phyloP scores from a whole-genome alignment of 2,113 vertebrate species.

The Daubentonia madagascariensis region DNA sequence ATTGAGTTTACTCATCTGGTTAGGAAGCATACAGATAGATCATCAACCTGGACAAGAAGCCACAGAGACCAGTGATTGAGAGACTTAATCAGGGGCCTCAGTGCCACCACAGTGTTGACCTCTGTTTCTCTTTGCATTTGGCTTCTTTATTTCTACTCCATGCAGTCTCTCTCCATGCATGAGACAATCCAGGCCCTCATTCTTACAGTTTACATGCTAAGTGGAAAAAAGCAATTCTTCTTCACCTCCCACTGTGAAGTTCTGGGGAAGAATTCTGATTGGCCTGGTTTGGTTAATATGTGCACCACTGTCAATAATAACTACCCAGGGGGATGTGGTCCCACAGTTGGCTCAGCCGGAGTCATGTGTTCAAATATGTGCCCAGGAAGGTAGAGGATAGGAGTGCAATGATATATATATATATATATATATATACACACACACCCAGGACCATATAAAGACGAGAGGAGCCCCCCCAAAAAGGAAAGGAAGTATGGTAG shows the following conservation, averaged over 20 bases:
- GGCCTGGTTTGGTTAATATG: background rate
- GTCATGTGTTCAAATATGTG: background rate
- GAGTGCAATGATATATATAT: background rate
- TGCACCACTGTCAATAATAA: background rate
- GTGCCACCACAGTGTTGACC: background rate
- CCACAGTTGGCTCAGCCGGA: background rate
- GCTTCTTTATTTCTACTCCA: background rate
- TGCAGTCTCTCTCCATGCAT: background rate
- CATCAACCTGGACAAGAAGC: slow-evolving; percentile 1
- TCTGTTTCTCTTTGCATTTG: background rate
- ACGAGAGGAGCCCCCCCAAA: background rate
- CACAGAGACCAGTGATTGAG: background rate
- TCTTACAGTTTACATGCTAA: background rate
- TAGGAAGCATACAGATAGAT: background rate
- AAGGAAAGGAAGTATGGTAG: background rate
- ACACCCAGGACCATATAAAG: background rate
- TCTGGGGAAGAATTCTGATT: background rate
- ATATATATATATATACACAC: too few relatives aligned
- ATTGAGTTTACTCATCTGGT: background rate
- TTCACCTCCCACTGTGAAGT: background rate
- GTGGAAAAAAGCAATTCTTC: background rate
- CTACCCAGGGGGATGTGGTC: background rate
- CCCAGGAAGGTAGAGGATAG: background rate
- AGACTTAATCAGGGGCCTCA: background rate
- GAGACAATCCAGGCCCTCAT: background rate